These are phyloP conservation scores for Vulpes vulpes DNA, from an alignment of 2,113 vertebrate genomes.

Conservation along the genomic window DNA sequence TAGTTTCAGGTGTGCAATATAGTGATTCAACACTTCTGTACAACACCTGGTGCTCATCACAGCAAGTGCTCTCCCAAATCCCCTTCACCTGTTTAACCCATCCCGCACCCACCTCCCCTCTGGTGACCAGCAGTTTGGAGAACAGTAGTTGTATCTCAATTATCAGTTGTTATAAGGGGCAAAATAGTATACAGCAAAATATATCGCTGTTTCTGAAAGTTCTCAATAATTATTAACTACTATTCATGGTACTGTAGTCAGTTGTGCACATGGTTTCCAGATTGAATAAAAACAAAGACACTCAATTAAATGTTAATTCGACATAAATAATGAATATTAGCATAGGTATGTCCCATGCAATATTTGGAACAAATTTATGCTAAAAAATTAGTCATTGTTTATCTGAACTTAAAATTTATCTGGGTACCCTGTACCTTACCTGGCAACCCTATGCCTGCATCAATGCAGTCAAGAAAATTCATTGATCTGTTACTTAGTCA, in stretches of 20 bases:
- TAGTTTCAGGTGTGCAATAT: neutral
- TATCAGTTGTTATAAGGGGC: neutral
- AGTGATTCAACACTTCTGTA: neutral
- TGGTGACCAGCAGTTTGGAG: neutral
- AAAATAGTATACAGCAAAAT: neutral
- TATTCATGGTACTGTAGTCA: neutral
- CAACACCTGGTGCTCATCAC: neutral
- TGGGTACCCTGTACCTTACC: neutral
- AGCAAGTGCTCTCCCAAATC: neutral
- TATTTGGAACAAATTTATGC: neutral
- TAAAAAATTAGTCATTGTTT: neutral
- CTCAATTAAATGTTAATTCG: constrained; percentile 17
- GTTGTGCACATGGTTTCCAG: neutral
- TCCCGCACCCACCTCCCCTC: too few species aligned
- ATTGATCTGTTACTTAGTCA: neutral
- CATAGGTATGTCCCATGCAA: neutral
- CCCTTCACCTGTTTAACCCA: neutral
- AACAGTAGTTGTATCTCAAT: neutral
- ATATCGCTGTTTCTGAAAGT: neutral
- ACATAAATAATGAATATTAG: neutral
- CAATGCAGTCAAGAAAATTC: neutral
- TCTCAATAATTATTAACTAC: neutral
- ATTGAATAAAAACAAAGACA: neutral
- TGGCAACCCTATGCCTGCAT: neutral
- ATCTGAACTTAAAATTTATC: constrained; percentile 42